phyloP scores from a whole-genome alignment of 2,113 vertebrate genomes.

The Zosterops pallidus region DNA sequence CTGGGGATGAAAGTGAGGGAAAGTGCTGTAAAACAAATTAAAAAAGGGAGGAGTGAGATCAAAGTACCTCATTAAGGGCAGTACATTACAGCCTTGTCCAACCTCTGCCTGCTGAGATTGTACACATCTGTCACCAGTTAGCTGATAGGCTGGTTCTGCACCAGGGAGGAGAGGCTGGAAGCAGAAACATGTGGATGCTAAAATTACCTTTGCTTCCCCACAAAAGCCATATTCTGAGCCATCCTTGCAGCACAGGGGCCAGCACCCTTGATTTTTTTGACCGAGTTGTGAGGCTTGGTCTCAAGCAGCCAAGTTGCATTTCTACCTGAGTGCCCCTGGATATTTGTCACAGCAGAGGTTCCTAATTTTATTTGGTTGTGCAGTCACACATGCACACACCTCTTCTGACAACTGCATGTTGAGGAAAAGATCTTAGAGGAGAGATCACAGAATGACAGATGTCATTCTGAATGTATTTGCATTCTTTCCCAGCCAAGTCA shows the following conservation, averaged over 20 bases:
- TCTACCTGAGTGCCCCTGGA: background rate
- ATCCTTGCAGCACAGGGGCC: background rate
- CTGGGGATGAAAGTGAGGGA: background rate
- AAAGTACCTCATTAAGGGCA: constrained; percentile 49
- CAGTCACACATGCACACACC: background rate
- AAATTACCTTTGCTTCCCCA: background rate
- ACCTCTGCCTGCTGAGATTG: constrained; percentile 23
- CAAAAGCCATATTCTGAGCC: background rate
- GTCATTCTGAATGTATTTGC: background rate
- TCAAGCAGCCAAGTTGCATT: accelerated
- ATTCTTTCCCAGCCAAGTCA: background rate
- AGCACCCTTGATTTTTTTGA: constrained; percentile 23
- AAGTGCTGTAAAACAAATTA: constrained; percentile 47
- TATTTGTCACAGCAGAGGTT: background rate
- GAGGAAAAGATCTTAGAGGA: background rate
- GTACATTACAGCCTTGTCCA: background rate
- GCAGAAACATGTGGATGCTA: accelerated
- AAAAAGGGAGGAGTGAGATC: constrained; percentile 49
- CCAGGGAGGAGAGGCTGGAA: background rate
- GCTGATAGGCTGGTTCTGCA: background rate
- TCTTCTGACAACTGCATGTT: background rate
- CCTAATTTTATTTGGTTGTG: background rate
- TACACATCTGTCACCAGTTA: constrained; percentile 10
- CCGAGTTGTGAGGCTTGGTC: background rate
- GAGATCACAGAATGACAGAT: background rate